Evolutionary conservation across 2,113 vertebrate genomes (phyloP).

Genomic region (Willisornis vidua): DNA sequence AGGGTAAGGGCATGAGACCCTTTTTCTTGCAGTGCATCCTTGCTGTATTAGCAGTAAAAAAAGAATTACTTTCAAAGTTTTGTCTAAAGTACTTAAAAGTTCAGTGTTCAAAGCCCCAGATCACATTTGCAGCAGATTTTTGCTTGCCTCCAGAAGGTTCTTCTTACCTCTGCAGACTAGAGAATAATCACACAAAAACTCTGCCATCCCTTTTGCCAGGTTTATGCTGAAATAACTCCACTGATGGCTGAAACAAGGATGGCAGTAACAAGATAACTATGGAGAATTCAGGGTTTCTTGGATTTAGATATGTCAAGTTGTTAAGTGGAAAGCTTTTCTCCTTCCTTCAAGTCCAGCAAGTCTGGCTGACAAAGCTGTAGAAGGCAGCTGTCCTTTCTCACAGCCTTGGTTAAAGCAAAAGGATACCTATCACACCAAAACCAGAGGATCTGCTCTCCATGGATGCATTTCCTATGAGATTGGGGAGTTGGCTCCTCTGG

Average conservation of each 20-base stretch:
- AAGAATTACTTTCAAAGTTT: neutral
- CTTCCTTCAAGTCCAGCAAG: neutral
- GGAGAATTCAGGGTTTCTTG: neutral
- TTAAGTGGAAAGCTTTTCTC: neutral
- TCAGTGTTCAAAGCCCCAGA: neutral
- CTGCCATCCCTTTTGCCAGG: neutral
- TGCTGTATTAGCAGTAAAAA: neutral
- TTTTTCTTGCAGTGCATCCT: neutral
- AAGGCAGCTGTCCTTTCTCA: neutral
- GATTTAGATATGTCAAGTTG: neutral
- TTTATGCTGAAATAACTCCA: neutral
- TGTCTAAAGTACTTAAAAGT: neutral
- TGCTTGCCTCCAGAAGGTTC: neutral
- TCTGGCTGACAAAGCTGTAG: neutral
- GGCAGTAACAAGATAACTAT: neutral
- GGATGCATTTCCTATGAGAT: neutral
- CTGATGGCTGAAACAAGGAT: slow-evolving; percentile 10
- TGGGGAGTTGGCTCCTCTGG: neutral
- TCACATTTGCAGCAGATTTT: neutral
- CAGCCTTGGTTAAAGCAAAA: neutral
- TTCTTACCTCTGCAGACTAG: neutral
- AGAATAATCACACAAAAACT: neutral
- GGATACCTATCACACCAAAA: accelerated
- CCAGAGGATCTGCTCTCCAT: neutral
- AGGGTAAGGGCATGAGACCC: neutral